Evolutionary conservation across 2,797 vertebrate species (phyloP).

Genomic region (Chromobotia macracanthus): DNA sequence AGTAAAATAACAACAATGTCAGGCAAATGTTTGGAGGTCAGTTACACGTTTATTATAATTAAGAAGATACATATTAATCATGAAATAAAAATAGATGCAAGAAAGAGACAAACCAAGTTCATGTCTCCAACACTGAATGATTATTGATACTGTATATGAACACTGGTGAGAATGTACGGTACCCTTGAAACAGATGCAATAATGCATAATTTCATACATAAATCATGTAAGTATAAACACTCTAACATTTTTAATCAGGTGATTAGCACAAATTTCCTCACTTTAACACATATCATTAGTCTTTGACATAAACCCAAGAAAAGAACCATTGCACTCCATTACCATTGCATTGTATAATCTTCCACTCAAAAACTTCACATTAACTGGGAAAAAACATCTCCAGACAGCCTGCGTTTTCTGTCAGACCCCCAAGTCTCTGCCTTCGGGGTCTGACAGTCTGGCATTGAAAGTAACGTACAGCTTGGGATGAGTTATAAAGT

Average conservation of each 20-base stretch:
- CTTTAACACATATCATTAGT: too few relatives aligned
- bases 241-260: slow-evolving; percentile 4
- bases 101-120: slow-evolving; percentile 68
- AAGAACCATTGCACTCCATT: too few relatives aligned
- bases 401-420: slow-evolving; percentile 32
- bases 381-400: slow-evolving; percentile 21
- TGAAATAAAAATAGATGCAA: slow-evolving; percentile 64
- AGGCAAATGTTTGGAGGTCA: slow-evolving; percentile 51
- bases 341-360: too few relatives aligned
- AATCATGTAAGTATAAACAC: slow-evolving; percentile 17
- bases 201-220: slow-evolving; percentile 28
- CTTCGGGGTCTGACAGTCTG: slow-evolving; percentile 9
- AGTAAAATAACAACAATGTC: background rate
- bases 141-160: slow-evolving; percentile 49
- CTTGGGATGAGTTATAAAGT: slow-evolving; percentile 34
- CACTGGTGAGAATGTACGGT: slow-evolving; percentile 30
- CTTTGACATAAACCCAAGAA: slow-evolving; percentile 1
- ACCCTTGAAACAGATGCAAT: slow-evolving; percentile 13
- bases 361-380: too few relatives aligned
- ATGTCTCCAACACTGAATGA: slow-evolving; percentile 66
- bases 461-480: slow-evolving; percentile 29
- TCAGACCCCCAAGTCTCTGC: slow-evolving; percentile 12
- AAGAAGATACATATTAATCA: slow-evolving; percentile 71
- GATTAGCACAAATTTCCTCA: background rate
- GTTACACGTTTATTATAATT: slow-evolving; percentile 77